Base-by-base conservation (phyloP, 2,888 invertebrate species). In the Melieria crassipennis region DNA sequence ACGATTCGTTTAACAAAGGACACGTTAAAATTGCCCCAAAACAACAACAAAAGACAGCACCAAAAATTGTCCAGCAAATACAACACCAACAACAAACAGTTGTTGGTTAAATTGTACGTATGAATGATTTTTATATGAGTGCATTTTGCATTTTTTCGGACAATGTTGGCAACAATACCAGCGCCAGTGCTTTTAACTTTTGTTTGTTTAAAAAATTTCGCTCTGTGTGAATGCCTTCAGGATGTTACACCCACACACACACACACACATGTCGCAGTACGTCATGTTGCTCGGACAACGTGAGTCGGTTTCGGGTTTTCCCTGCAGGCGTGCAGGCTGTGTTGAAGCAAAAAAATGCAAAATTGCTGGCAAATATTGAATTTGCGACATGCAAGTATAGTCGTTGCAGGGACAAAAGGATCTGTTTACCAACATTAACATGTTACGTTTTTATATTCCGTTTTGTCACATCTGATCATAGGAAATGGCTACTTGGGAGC, bases 1-100 rank as follows among this genome's bases (percentile, higher is more conserved):
- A 85, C 84, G 86, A 85, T 86, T 86, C 86, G 86, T 86, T 86
- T 85, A 86, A 85, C 86, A 86, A 84, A 84, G 85, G 84, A 85
- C 84, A 86, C 84, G 85, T 85, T 83, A 80, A 65, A 72, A 69
- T 67, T 75, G 71, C 70, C 71, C 72, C 45, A 46, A 47, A 70
- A 70, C 60, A 69, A 58, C 48, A 61, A 52, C 47, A 57, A 16
- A 5, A 52, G 65, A 55, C 7, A 75, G 7, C 7, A 55, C 13
- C 7, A 52, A 30, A 55, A 46, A 7, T 16, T 30, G 61, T 55
- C 48, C 46, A 66, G 46, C 48, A 58, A 16, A 13, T 11, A 9
- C 55, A 71, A 69, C 57, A n/a, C n/a, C n/a, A 50, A 56, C 47
- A 65, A 62, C 42, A 74, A 70, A 72, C 50, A 68, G 70, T 73